Evolutionary conservation across 2,797 vertebrate species (phyloP), one percentile per base, ranked within the genome.

Genomic region (Threskiornis aethiopicus): DNA sequence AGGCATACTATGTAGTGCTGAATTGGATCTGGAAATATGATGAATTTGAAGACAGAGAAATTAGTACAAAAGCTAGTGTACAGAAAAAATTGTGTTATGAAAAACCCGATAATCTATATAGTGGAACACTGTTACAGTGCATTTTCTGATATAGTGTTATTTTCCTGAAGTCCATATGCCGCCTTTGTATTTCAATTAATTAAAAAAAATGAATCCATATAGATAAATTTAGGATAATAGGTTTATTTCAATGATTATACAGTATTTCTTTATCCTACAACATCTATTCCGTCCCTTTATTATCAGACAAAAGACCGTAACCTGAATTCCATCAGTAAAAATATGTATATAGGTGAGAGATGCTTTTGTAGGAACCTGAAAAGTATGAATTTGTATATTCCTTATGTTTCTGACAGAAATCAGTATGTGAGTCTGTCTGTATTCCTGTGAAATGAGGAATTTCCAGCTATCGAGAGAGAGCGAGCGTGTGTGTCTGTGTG

Each of bases 111-210:
- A 35, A 46, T 77, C 84, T 80, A 65, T 95, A 93, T 96, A 97
- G 90, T 96, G 95, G 95, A 97, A 97, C 96, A 97, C 93, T 95
- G 87, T 93, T 96, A 93, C 95, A 94, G 96, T 97, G 96, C 91
- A 78, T 98, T 98, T 98, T 97, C 97, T 97, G 84, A 98, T 95
- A 96, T 79, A 98, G 96, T 98, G 97, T 97, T 98, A 96, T 97
- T 98, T 98, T 97, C 96, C 97, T 97, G 91, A 93, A 95, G 94
- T 96, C 96, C 75, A 87, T 91, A 97, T 95, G 90, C 96, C 97
- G 97, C 96, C 97, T 97, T 98, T 97, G 95, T 98, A 97, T 97
- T 98, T 97, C 94, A 97, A 35, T 96, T 97, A 96, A 97, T 96
- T 16, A 49, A n/a, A 71, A 75, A 96, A 96, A 96, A 16, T 21